These are phyloP conservation scores for Onychostruthus taczanowskii DNA, from an alignment of 2,113 vertebrate species.

Conservation along the genomic window DNA sequence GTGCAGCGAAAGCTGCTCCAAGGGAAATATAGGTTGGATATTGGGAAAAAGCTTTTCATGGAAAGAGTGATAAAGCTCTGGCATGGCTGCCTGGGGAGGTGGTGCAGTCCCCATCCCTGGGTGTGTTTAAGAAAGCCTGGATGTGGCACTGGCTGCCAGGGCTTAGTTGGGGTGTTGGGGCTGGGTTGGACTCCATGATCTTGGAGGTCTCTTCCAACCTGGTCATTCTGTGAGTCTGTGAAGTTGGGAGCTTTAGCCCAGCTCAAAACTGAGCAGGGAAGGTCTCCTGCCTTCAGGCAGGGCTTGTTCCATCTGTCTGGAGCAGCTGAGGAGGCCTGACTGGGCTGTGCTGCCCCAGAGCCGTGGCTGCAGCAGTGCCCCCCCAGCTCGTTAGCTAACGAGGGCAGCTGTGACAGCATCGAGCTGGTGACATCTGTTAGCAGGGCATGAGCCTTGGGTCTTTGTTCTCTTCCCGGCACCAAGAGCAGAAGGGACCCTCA, in stretches of 20 bases:
- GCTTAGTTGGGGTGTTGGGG: neutral
- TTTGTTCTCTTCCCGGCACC: neutral
- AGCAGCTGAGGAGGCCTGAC: neutral
- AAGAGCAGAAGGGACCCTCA: neutral
- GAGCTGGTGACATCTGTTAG: neutral
- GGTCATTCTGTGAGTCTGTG: neutral
- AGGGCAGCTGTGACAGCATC: neutral
- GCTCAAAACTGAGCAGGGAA: neutral
- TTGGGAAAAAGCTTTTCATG: accelerated
- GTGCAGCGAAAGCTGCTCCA: neutral
- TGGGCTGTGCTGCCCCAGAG: accelerated
- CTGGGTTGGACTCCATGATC: neutral
- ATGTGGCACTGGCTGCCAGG: neutral
- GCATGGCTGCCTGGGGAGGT: neutral
- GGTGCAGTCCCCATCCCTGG: neutral
- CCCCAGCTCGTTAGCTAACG: neutral
- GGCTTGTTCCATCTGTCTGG: neutral
- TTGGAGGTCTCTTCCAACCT: neutral
- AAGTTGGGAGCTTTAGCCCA: neutral
- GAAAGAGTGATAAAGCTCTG: neutral
- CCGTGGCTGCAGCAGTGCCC: neutral
- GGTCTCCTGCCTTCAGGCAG: neutral
- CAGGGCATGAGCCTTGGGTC: neutral
- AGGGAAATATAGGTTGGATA: neutral
- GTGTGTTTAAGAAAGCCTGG: neutral